These are phyloP conservation scores for Crepidodera aurea DNA, from an alignment of 2,888 invertebrate genomes.

Conservation along the genomic window DNA sequence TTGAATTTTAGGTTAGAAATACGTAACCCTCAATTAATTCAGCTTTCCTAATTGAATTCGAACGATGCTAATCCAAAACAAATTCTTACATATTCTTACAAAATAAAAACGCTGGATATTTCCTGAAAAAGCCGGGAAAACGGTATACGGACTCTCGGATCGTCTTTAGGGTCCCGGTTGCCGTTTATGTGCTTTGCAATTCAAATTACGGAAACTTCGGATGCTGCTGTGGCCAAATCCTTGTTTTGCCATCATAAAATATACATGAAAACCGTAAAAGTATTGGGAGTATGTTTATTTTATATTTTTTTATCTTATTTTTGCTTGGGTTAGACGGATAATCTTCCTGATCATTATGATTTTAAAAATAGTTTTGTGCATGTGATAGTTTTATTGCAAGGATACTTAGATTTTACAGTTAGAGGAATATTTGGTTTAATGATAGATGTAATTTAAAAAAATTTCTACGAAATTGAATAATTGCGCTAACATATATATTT, in stretches of 20 bases:
- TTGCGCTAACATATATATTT: too few relatives aligned
- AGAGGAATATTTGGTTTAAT: too few relatives aligned
- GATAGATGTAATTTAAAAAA: too few relatives aligned
- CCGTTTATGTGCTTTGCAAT: constrained; percentile 35
- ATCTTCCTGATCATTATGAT: constrained; percentile 6
- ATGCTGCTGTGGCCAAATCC: constrained; percentile 35
- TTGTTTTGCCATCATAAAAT: constrained; percentile 52
- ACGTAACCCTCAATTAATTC: too few relatives aligned
- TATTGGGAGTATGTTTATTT: constrained; percentile 46
- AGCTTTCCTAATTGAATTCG: constrained; percentile 2
- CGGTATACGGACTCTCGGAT: constrained; percentile 23
- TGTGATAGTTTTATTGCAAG: too few relatives aligned
- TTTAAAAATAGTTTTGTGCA: background rate
- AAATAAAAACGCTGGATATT: constrained; percentile 15
- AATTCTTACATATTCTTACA: constrained; percentile 16
- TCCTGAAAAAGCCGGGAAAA: constrained; percentile 10
- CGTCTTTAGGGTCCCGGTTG: constrained; percentile 28
- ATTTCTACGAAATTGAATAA: too few relatives aligned
- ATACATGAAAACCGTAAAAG: constrained; percentile 51
- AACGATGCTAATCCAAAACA: constrained; percentile 19
- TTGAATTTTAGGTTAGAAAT: too few relatives aligned
- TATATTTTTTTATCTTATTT: constrained; percentile 36
- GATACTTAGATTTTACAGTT: too few relatives aligned
- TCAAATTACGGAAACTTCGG: constrained; percentile 35
- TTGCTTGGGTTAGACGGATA: background rate